Percentiles rank a stretch among this genome's conserved stretches.
phyloP scores from a whole-genome alignment of 2,113 vertebrate species.

The Rhinoptilus africanus region DNA sequence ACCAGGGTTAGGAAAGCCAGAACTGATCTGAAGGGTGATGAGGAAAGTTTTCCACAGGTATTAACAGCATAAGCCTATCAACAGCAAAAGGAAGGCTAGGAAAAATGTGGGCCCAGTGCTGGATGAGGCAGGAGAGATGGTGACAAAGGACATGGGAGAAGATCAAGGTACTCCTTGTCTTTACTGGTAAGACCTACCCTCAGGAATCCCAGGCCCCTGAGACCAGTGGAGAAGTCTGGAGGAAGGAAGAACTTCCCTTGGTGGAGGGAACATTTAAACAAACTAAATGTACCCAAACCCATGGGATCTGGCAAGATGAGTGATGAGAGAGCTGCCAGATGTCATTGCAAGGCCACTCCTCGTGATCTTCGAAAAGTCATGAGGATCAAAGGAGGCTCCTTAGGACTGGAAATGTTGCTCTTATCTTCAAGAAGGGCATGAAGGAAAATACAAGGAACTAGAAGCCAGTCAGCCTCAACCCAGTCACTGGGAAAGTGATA shows the following conservation, averaged over 20 bases:
- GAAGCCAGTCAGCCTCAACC: not conserved
- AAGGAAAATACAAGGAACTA: not conserved
- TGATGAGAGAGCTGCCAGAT: not conserved
- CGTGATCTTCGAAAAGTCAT: not conserved
- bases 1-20: not conserved
- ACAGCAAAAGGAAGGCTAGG: not conserved
- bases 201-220: not conserved
- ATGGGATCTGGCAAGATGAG: not conserved
- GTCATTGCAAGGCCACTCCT: not conserved
- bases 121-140: not conserved
- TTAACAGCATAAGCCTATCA: not conserved
- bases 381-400: not conserved
- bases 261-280: not conserved
- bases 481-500: not conserved
- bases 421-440: not conserved
- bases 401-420: not conserved
- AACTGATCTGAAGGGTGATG: not conserved
- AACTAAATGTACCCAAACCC: not conserved
- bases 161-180: not conserved
- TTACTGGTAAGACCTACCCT: not conserved
- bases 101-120: not conserved
- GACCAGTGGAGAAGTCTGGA: not conserved
- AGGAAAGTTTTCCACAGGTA: not conserved
- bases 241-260: not conserved
- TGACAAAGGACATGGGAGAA: not conserved